Conservation (phyloP, 2,797 vertebrate species). For the Ctenosaura bakeri region DNA sequence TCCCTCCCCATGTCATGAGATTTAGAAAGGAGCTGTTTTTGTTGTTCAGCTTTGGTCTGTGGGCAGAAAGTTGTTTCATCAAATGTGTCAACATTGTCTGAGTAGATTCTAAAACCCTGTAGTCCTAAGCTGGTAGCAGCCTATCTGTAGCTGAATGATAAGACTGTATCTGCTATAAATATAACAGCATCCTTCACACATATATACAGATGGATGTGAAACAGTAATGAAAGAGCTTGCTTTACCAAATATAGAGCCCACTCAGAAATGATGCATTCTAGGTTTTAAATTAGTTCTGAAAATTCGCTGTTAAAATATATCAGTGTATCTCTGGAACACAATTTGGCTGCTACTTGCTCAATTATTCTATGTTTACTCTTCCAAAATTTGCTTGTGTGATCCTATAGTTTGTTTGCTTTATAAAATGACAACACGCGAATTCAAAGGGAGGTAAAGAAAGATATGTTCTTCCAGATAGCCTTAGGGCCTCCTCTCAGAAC, state of each 20-base stretch:
- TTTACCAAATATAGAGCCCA: slow-evolving; percentile 61
- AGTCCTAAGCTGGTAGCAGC: slow-evolving; percentile 62
- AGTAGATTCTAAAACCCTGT: slow-evolving; percentile 56
- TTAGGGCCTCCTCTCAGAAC: neutral
- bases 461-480: neutral
- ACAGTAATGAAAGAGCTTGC: slow-evolving; percentile 59
- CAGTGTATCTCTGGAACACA: slow-evolving; percentile 30
- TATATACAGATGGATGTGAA: slow-evolving; percentile 59
- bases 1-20: slow-evolving; percentile 25
- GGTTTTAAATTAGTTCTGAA: slow-evolving; percentile 55
- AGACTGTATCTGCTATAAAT: slow-evolving; percentile 68
- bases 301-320: slow-evolving; percentile 42
- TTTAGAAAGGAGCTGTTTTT: slow-evolving; percentile 47
- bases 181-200: slow-evolving; percentile 60
- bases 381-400: slow-evolving; percentile 1
- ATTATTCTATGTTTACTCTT: slow-evolving; percentile 39
- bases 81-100: slow-evolving; percentile 61
- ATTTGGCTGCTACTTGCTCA: neutral
- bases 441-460: neutral
- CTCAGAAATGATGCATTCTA: slow-evolving; percentile 52
- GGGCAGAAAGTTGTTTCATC: slow-evolving; percentile 52
- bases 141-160: slow-evolving; percentile 69
- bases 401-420: neutral
- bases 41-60: slow-evolving; percentile 50
- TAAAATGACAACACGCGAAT: neutral